Evolutionary conservation across 2,797 vertebrate species (phyloP).

Genomic region (Lutjanus argentimaculatus): DNA sequence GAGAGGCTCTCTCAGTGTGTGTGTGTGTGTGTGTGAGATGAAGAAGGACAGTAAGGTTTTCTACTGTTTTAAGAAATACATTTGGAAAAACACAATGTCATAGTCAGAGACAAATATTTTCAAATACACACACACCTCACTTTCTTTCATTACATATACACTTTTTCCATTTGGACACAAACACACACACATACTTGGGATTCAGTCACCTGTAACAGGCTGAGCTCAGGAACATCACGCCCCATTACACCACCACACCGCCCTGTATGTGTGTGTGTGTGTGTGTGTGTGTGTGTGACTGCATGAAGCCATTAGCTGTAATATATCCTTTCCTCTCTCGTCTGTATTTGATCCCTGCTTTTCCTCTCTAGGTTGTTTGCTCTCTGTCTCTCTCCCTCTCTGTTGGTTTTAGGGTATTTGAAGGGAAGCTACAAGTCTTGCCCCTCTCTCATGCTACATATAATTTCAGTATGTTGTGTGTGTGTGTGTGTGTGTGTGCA

Average conservation of each 20-base stretch:
- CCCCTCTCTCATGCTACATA: conserved; percentile 49
- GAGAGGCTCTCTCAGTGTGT: conserved; percentile 13
- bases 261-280: conserved; percentile 42
- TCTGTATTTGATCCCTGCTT: conserved; percentile 74
- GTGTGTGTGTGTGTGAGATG: conserved; percentile 22
- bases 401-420: conserved; percentile 65
- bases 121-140: neutral
- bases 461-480: conserved; percentile 36
- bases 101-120: conserved; percentile 7
- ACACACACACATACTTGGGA: conserved; percentile 66
- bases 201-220: conserved; percentile 81
- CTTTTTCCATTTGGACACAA: conserved; percentile 37
- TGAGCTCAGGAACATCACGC: conserved; percentile 74
- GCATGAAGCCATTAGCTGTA: conserved; percentile 82
- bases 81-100: conserved; percentile 3
- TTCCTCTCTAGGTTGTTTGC: conserved; percentile 54
- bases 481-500: conserved; percentile 13
- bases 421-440: conserved; percentile 74
- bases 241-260: conserved; percentile 80
- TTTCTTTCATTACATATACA: conserved; percentile 18
- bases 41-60: neutral
- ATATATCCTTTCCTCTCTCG: conserved; percentile 82
- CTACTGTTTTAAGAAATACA: neutral
- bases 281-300: conserved; percentile 52
- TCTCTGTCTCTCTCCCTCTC: conserved; percentile 29